Percentiles rank a stretch among this genome's conserved stretches.
These are phyloP conservation scores for Condylura cristata DNA, from an alignment of 2,113 vertebrate species.

Conservation along the genomic window DNA sequence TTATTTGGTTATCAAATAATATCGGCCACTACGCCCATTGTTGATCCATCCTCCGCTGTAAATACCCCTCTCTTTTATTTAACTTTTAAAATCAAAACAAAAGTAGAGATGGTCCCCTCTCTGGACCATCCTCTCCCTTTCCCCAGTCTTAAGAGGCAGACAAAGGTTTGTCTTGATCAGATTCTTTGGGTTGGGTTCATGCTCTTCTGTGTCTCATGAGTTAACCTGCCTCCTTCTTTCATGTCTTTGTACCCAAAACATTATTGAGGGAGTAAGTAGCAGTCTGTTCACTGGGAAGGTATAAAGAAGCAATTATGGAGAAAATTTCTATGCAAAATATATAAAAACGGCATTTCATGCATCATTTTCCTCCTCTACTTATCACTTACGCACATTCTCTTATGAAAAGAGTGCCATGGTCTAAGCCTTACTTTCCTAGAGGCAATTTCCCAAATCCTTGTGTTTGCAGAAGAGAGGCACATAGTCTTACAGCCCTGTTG, in stretches of 20 bases:
- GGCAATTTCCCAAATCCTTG: background rate
- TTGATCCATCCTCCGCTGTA: background rate
- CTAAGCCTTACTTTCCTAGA: conserved; percentile 5
- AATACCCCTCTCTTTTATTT: background rate
- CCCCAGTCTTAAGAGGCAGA: background rate
- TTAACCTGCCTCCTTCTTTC: background rate
- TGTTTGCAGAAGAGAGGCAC: background rate
- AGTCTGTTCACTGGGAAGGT: background rate
- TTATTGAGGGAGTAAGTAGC: background rate
- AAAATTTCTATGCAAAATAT: background rate
- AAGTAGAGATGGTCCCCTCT: background rate
- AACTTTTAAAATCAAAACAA: background rate
- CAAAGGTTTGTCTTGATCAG: background rate
- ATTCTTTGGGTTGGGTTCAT: background rate
- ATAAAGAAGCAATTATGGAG: conserved; percentile 7
- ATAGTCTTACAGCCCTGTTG: background rate
- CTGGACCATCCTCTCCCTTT: background rate
- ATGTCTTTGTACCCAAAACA: background rate
- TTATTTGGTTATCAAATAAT: background rate
- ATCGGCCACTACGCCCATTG: background rate
- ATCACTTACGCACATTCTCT: background rate
- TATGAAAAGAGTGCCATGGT: background rate
- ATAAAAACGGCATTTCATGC: background rate
- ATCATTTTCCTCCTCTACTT: background rate
- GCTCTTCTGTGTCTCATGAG: background rate